Evolutionary conservation across 2,113 vertebrate species (phyloP), one percentile per base, ranked within the genome.

Genomic region (Mastomys natalensis): DNA sequence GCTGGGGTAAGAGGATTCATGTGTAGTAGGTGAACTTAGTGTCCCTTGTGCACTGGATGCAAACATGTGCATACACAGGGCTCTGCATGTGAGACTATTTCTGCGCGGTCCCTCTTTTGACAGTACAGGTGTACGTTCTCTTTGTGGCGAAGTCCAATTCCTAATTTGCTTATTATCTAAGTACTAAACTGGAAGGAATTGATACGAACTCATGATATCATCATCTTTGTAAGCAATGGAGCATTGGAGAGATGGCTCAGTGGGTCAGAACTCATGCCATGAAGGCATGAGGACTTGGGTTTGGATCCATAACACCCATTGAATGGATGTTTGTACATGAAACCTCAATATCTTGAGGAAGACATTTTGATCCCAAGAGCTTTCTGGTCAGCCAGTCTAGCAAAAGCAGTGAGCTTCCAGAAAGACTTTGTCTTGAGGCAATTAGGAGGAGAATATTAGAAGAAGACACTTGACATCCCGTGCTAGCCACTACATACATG

Each of bases 131-230:
- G 60, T 37, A 16, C 43, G 48, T 21, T 68, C 7, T 80, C 91
- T 40, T 40, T 26, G 26, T 34, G 51, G 53, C 70, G 86, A 90
- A 85, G 45, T 55, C 93, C 60, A 91, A 70, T 64, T 94, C 26
- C 80, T 94, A 55, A 81, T 90, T 94, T 88, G 78, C 45, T 94
- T 84, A 29, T 90, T 77, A 77, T 66, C 3, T 58, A 90, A 87
- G 78, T 94, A 29, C 37, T 96, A 72, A 88, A 87, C 60, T 40
- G 62, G 1, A 11, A 84, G 80, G 51, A 76, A 76, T 72, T 64
- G 4, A 94, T 64, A 94, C 51, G n/a, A 85, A 45, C 93, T 58
- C 34, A 43, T 43, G 21, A 70, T 87, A 62, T 1, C 78, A 58
- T 58, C 74, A 62, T 45, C 93, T 24, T 85, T 51, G 21, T 72